These are phyloP conservation scores for Choloepus didactylus DNA, from an alignment of 2,797 vertebrate species.

Conservation along the genomic window DNA sequence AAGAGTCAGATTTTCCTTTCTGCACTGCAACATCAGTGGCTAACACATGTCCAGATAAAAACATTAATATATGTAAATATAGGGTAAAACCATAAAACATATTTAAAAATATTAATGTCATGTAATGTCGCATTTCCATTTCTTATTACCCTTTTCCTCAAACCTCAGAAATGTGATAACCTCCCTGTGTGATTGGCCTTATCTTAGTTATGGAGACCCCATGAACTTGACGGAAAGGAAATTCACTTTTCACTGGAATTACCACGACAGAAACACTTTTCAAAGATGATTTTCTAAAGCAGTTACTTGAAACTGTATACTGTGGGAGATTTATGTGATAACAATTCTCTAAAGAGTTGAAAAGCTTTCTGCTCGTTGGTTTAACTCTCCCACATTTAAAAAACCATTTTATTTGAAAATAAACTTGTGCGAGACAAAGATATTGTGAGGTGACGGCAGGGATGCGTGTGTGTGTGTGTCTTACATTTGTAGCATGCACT, in stretches of 20 bases:
- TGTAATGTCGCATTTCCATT: conserved; percentile 38
- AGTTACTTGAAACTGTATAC: conserved; percentile 42
- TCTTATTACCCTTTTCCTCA: neutral
- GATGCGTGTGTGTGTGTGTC: neutral
- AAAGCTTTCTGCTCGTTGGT: neutral
- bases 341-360: conserved; percentile 9
- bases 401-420: conserved; percentile 24
- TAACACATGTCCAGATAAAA: conserved; percentile 30
- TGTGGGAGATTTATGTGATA: neutral
- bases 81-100: neutral
- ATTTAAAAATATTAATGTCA: neutral
- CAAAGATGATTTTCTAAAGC: conserved; percentile 44
- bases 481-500: neutral
- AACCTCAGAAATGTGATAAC: conserved; percentile 23
- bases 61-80: conserved; percentile 23
- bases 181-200: neutral
- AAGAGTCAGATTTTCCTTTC: neutral
- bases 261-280: neutral
- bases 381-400: neutral
- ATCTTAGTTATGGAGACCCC: conserved; percentile 36
- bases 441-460: neutral
- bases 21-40: neutral
- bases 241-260: conserved; percentile 2
- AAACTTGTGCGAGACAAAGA: neutral
- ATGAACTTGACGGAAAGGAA: neutral